These are phyloP conservation scores for Emys orbicularis DNA, from an alignment of 2,797 vertebrate genomes.

Conservation along the genomic window DNA sequence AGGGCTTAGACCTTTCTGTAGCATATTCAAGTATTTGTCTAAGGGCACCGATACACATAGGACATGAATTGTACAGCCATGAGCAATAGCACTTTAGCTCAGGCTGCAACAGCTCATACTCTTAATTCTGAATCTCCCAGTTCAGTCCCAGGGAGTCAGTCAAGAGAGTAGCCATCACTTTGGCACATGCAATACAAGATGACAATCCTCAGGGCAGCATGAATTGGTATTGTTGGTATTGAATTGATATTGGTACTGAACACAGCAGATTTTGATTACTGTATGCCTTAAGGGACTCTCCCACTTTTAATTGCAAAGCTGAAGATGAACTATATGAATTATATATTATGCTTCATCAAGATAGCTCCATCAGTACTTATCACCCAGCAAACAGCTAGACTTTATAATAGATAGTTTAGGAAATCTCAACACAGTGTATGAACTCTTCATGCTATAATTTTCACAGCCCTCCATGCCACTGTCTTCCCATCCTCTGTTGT, in stretches of 20 bases:
- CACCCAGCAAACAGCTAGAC: not conserved
- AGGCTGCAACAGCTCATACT: too few relatives aligned
- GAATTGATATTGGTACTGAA: not conserved
- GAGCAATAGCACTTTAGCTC: too few relatives aligned
- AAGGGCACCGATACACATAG: not conserved
- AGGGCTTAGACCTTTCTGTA: not conserved
- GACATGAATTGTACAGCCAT: too few relatives aligned
- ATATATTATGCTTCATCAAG: not conserved
- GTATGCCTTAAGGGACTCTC: not conserved
- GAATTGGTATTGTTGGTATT: not conserved
- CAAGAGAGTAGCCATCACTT: too few relatives aligned
- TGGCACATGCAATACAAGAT: not conserved
- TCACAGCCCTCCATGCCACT: not conserved
- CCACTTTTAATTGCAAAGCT: not conserved
- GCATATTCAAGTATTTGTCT: not conserved
- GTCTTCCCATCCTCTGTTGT: not conserved
- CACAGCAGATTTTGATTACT: not conserved
- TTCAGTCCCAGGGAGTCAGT: too few relatives aligned
- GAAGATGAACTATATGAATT: not conserved
- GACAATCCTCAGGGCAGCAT: not conserved
- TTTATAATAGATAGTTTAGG: not conserved
- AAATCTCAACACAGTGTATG: not conserved
- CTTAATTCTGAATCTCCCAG: too few relatives aligned
- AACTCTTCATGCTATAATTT: not conserved
- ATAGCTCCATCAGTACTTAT: not conserved